phyloP scores from a whole-genome alignment of 2,888 invertebrate species.

The Pecten maximus region DNA sequence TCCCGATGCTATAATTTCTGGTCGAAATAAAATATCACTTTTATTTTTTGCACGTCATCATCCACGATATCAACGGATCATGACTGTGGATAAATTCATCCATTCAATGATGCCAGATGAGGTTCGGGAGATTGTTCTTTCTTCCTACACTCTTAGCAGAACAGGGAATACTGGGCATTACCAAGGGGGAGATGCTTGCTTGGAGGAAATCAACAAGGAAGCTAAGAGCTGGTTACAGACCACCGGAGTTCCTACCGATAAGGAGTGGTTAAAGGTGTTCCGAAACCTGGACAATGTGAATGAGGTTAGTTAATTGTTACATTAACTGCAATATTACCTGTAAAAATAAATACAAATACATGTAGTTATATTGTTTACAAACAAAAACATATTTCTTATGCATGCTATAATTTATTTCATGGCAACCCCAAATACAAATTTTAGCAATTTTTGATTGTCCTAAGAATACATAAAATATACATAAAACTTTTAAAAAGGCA shows the following conservation, averaged over 20 bases:
- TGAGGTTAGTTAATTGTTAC: slow-evolving; percentile 39
- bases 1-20: slow-evolving; percentile 49
- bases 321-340: no score
- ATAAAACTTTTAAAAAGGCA: no score
- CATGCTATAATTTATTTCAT: no score
- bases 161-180: slow-evolving; percentile 50
- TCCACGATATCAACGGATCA: slow-evolving; percentile 43
- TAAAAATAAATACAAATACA: no score
- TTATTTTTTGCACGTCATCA: slow-evolving; percentile 46
- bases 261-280: slow-evolving; percentile 45
- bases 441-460: no score
- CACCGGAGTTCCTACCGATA: slow-evolving; percentile 40
- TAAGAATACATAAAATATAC: no score
- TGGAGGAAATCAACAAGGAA: slow-evolving; percentile 51
- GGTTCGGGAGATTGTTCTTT: slow-evolving; percentile 18
- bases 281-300: slow-evolving; percentile 48
- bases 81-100: no score
- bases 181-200: no score
- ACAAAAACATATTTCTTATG: no score
- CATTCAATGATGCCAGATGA: slow-evolving; percentile 44
- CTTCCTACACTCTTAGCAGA: slow-evolving; percentile 47
- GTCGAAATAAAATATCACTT: slow-evolving; percentile 47
- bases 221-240: slow-evolving; percentile 49
- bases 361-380: no score
- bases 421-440: no score